Conservation (phyloP, 1,140 invertebrate species). For the Dufourea novaeangliae region DNA sequence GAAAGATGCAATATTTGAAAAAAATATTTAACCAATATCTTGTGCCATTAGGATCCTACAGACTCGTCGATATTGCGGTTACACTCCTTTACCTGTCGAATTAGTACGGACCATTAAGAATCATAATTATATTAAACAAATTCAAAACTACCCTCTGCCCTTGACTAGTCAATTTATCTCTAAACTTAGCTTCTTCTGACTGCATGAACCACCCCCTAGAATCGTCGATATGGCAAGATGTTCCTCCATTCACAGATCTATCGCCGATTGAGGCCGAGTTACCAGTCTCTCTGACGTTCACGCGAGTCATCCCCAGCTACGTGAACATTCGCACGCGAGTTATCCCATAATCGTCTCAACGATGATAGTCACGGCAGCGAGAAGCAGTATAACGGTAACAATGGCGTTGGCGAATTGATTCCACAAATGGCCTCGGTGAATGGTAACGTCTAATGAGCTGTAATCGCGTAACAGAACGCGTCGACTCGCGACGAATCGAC, state of each 20-base stretch:
- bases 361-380: neutral
- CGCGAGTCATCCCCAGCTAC: neutral
- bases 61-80: no score
- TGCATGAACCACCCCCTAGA: no score
- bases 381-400: neutral
- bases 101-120: no score
- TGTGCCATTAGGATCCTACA: no score
- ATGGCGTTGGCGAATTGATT: neutral
- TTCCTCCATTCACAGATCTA: neutral
- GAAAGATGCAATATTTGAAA: no score
- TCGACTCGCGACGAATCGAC: neutral
- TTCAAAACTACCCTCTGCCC: no score
- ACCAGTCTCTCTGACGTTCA: neutral
- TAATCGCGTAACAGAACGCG: neutral
- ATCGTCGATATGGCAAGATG: no score
- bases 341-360: conserved; percentile 6
- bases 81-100: no score
- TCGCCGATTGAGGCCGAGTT: neutral
- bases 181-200: no score
- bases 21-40: no score
- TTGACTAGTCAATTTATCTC: no score
- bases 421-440: neutral
- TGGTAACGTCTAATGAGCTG: conserved; percentile 18
- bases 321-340: neutral
- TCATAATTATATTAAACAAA: no score